Percentiles rank a stretch among this genome's conserved stretches.
These are phyloP conservation scores for Anhinga anhinga DNA, from an alignment of 2,113 vertebrate species.

Conservation along the genomic window DNA sequence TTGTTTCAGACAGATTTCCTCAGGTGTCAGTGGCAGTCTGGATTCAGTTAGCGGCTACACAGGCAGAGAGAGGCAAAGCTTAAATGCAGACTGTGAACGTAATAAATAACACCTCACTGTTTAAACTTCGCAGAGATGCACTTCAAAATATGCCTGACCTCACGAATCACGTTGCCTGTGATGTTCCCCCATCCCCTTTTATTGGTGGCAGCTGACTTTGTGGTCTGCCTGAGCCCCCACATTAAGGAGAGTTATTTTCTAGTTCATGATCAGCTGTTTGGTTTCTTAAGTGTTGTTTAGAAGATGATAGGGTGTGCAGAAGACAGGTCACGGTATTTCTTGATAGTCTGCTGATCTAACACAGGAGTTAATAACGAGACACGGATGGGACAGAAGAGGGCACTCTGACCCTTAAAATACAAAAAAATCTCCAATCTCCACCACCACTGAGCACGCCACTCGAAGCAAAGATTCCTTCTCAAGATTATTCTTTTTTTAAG, in stretches of 20 bases:
- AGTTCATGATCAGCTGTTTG: neutral
- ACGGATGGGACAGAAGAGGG: slow-evolving; percentile 8
- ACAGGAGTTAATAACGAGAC: neutral
- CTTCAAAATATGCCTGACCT: neutral
- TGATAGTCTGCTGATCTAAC: neutral
- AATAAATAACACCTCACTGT: neutral
- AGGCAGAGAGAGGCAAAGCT: neutral
- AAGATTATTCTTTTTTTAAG: neutral
- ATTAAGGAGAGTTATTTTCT: neutral
- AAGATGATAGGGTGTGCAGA: neutral
- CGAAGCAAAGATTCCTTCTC: neutral
- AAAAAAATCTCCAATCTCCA: neutral
- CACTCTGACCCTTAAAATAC: slow-evolving; percentile 10
- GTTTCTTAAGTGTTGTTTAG: neutral
- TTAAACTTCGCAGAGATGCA: neutral
- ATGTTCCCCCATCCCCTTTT: neutral
- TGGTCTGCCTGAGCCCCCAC: neutral
- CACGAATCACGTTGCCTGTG: neutral
- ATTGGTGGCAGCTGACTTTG: neutral
- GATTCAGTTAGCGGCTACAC: neutral
- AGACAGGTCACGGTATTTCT: neutral
- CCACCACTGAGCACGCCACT: accelerated
- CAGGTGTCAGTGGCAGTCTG: neutral
- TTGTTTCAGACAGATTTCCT: neutral
- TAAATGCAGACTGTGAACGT: neutral